Conservation (phyloP, 1,140 invertebrate genomes). For the Sitophilus oryzae region DNA sequence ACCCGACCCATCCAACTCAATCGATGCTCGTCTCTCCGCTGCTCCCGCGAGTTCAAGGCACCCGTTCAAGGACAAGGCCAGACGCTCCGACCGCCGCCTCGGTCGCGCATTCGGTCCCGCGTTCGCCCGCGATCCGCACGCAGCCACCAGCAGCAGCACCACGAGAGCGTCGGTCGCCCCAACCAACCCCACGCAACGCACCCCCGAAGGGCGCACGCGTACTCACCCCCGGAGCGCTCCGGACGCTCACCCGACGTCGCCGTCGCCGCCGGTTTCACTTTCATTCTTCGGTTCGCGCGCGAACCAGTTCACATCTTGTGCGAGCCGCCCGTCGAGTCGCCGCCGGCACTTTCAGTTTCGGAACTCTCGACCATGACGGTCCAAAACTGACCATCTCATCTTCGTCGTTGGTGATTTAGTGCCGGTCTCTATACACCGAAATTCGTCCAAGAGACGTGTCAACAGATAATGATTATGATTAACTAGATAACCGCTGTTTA, state of each 20-base stretch:
- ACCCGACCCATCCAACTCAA: slow-evolving; percentile 30
- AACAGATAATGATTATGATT: background rate
- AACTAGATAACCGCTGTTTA: too few relatives aligned
- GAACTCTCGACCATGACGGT: background rate
- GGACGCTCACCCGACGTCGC: slow-evolving; percentile 11
- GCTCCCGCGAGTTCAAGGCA: slow-evolving; percentile 41
- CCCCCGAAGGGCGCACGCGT: slow-evolving; percentile 18
- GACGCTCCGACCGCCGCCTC: slow-evolving; percentile 21
- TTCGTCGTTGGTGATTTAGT: too few relatives aligned
- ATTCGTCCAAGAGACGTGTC: background rate
- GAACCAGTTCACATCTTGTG: slow-evolving; percentile 1
- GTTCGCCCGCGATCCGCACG: slow-evolving; percentile 14
- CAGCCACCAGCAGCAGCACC: slow-evolving; percentile 3
- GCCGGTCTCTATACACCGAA: background rate
- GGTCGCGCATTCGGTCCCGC: slow-evolving; percentile 22
- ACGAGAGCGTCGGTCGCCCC: slow-evolving; percentile 8
- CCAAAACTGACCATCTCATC: background rate
- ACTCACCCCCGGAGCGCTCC: slow-evolving; percentile 11
- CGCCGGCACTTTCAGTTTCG: slow-evolving; percentile 39
- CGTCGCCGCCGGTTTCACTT: slow-evolving; percentile 22
- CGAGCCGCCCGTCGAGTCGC: slow-evolving; percentile 9
- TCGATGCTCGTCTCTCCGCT: slow-evolving; percentile 34
- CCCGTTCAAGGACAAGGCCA: slow-evolving; percentile 47
- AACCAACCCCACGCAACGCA: slow-evolving; percentile 13
- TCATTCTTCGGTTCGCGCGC: slow-evolving; percentile 16